These are phyloP conservation scores for Pemphigus obesinymphae DNA, from an alignment of 1,140 invertebrate genomes.

Conservation along the genomic window DNA sequence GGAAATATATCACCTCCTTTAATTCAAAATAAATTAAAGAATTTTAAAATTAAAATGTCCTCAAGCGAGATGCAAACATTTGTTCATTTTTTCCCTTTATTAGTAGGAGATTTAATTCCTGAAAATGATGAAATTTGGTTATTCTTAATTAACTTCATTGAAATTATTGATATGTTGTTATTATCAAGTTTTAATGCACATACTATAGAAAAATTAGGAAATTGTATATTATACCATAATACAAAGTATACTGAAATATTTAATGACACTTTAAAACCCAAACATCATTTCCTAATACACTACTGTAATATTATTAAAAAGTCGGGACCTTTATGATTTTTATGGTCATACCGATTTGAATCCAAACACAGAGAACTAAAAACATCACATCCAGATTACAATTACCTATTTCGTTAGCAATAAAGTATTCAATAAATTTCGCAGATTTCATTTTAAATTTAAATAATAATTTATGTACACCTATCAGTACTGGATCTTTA, in stretches of 20 bases:
- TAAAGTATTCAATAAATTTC: not conserved
- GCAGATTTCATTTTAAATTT: not conserved
- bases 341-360: not conserved
- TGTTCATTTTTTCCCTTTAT: not conserved
- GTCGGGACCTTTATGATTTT: not conserved
- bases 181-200: not conserved
- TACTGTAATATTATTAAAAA: conserved; percentile 10
- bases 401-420: not conserved
- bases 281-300: not conserved
- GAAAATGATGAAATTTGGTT: not conserved
- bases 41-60: not conserved
- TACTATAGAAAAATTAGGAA: not conserved
- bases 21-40: not conserved
- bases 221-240: not conserved
- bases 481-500: not conserved
- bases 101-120: not conserved
- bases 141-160: not conserved
- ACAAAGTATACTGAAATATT: not conserved
- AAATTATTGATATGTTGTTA: not conserved
- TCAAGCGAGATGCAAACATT: not conserved
- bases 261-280: not conserved
- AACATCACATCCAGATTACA: not conserved
- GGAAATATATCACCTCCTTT: not conserved
- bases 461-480: not conserved
- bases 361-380: not conserved